Conservation (phyloP, 2,797 vertebrate genomes). For the Pantherophis alleghaniensis region DNA sequence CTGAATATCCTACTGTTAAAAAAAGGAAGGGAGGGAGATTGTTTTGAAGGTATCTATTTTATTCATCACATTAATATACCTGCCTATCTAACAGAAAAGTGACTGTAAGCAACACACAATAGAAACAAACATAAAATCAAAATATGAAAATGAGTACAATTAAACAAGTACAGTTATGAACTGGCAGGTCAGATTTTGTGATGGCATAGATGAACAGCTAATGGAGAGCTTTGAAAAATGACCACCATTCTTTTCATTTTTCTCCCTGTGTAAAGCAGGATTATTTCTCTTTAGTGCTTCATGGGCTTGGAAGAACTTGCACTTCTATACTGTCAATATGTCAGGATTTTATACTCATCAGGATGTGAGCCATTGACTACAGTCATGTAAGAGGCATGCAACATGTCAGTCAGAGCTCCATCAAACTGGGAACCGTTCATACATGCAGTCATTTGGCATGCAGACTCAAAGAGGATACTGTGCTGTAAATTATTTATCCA, state of each 20-base stretch:
- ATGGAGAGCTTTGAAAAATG: neutral
- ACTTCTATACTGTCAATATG: neutral
- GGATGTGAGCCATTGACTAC: neutral
- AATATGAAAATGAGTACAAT: neutral
- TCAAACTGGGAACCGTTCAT: neutral
- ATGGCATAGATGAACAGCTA: neutral
- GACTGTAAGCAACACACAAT: neutral
- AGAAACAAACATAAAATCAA: neutral
- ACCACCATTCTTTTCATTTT: neutral
- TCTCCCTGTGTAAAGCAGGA: neutral
- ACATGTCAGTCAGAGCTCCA: neutral
- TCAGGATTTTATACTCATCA: neutral
- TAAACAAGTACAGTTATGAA: neutral
- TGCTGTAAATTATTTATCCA: neutral
- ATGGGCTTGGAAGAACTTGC: neutral
- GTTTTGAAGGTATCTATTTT: neutral
- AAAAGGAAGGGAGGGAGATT: neutral
- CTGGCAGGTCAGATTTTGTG: neutral
- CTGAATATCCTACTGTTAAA: neutral
- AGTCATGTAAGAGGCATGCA: constrained; percentile 9
- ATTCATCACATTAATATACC: neutral
- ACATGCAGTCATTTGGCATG: neutral
- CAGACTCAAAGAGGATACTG: neutral
- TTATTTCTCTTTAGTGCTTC: neutral
- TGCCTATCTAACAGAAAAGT: neutral